These are phyloP conservation scores for Trididemnum clinides DNA, from an alignment of 23 tunicate genomes.

Conservation along the genomic window DNA sequence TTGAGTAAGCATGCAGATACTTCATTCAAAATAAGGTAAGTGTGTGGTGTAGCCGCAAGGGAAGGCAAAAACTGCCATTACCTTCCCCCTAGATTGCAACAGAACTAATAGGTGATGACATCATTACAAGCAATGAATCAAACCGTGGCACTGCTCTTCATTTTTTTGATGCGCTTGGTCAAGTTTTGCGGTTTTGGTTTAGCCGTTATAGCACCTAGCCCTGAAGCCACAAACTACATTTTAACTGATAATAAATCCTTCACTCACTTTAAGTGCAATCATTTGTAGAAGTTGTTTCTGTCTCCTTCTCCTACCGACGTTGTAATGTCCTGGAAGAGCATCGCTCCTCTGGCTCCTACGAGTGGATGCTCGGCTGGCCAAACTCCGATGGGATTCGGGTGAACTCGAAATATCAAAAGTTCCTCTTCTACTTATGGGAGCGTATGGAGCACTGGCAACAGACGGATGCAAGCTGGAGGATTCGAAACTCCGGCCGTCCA, in stretches of 20 bases:
- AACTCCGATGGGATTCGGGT: constrained; percentile 57
- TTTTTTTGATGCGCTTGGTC: too few relatives aligned
- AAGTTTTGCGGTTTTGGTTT: too few relatives aligned
- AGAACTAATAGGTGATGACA: too few relatives aligned
- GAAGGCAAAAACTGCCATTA: too few relatives aligned
- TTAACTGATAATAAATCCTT: neutral
- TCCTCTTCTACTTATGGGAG: neutral
- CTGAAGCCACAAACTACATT: too few relatives aligned
- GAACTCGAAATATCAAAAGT: constrained; percentile 35
- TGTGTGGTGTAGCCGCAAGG: too few relatives aligned
- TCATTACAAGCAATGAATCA: too few relatives aligned
- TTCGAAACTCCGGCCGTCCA: neutral
- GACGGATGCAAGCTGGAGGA: constrained; percentile 23
- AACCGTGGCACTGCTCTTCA: too few relatives aligned
- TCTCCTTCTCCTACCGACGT: constrained; percentile 23
- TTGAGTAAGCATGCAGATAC: too few relatives aligned
- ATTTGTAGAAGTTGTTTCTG: constrained; percentile 55
- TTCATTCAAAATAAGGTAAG: too few relatives aligned
- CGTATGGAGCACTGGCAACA: constrained; percentile 5
- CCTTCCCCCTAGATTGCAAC: too few relatives aligned
- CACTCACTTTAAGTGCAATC: constrained; percentile 15
- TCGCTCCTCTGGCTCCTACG: constrained; percentile 61
- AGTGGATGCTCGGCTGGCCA: constrained; percentile 37
- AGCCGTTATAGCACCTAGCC: too few relatives aligned
- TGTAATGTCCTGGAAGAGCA: constrained; percentile 66